Evolutionary conservation across 2,888 invertebrate genomes (phyloP).

Genomic region (Cataglyphis rosenhaueri): DNA sequence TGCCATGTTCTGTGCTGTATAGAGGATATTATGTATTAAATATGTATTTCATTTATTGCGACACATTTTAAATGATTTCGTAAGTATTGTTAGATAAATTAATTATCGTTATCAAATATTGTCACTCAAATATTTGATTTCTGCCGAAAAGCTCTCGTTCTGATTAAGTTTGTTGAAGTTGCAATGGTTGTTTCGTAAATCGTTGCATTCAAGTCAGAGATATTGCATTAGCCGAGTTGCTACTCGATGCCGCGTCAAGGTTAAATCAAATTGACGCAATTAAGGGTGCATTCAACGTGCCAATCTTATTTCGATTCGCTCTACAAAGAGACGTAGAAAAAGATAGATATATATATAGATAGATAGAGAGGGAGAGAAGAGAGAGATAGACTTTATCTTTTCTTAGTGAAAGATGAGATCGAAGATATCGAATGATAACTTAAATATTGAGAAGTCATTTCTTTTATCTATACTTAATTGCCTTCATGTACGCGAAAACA

Average conservation of each 20-base stretch:
- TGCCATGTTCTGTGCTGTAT: not conserved
- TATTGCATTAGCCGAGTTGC: slow-evolving; percentile 63
- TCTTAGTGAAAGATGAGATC: slow-evolving; percentile 23
- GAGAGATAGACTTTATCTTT: slow-evolving; percentile 42
- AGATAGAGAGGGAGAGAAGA: not conserved
- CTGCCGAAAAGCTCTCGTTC: slow-evolving; percentile 8
- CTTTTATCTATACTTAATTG: slow-evolving; percentile 74
- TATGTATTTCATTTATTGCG: not conserved
- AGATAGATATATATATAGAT: slow-evolving; percentile 32
- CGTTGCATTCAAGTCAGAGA: slow-evolving; percentile 21
- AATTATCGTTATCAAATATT: not conserved
- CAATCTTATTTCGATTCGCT: slow-evolving; percentile 51
- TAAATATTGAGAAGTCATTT: slow-evolving; percentile 50
- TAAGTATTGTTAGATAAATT: not conserved
- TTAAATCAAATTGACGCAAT: slow-evolving; percentile 84
- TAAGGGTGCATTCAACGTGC: slow-evolving; percentile 82
- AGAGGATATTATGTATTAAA: not conserved
- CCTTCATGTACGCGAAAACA: slow-evolving; percentile 79
- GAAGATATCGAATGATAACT: slow-evolving; percentile 22
- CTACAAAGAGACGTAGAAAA: slow-evolving; percentile 29
- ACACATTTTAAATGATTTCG: not conserved
- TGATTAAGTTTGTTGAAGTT: slow-evolving; percentile 41
- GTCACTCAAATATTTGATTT: not conserved
- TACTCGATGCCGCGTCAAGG: slow-evolving; percentile 59
- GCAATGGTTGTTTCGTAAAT: slow-evolving; percentile 30